Evolutionary conservation across 1,140 invertebrate species (phyloP).

Genomic region (Drosophila ficusphila): DNA sequence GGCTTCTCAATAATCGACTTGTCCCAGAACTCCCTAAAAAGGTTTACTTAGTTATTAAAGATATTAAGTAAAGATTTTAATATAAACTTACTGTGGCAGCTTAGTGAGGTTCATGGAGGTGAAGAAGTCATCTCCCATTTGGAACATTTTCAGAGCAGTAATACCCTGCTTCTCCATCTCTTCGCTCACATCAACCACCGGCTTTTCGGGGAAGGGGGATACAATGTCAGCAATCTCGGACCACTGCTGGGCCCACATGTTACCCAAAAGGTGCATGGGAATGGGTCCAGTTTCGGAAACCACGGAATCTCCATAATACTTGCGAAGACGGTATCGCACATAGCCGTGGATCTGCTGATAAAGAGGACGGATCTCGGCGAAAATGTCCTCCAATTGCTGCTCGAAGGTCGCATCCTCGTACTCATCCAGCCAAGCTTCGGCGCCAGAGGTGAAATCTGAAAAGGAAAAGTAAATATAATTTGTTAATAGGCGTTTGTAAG

Average conservation of each 20-base stretch:
- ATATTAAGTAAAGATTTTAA: too few relatives aligned
- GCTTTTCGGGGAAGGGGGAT: slow-evolving; percentile 90
- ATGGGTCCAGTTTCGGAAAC: slow-evolving; percentile 91
- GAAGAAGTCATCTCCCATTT: slow-evolving; percentile 94
- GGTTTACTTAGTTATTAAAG: too few relatives aligned
- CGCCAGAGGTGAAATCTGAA: slow-evolving; percentile 86
- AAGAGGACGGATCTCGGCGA: slow-evolving; percentile 86
- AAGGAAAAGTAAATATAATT: neutral
- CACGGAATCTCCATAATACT: slow-evolving; percentile 89
- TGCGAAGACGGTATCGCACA: slow-evolving; percentile 89
- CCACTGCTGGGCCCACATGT: slow-evolving; percentile 98
- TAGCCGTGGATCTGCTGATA: slow-evolving; percentile 91
- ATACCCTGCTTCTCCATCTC: slow-evolving; percentile 90
- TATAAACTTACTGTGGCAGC: slow-evolving; percentile 88
- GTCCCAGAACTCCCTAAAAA: slow-evolving; percentile 88
- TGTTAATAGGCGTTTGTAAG: too few relatives aligned
- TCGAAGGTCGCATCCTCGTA: slow-evolving; percentile 88
- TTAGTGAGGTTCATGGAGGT: slow-evolving; percentile 92
- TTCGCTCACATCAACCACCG: slow-evolving; percentile 89
- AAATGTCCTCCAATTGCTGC: slow-evolving; percentile 86
- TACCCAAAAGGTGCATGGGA: slow-evolving; percentile 96
- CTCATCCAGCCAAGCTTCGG: slow-evolving; percentile 86
- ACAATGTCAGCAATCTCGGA: slow-evolving; percentile 88
- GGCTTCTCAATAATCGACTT: slow-evolving; percentile 93
- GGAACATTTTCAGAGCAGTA: slow-evolving; percentile 90